Percentiles rank a stretch among this genome's conserved stretches.
These are phyloP conservation scores for Brotula barbata DNA, from an alignment of 2,797 vertebrate species.

Conservation along the genomic window DNA sequence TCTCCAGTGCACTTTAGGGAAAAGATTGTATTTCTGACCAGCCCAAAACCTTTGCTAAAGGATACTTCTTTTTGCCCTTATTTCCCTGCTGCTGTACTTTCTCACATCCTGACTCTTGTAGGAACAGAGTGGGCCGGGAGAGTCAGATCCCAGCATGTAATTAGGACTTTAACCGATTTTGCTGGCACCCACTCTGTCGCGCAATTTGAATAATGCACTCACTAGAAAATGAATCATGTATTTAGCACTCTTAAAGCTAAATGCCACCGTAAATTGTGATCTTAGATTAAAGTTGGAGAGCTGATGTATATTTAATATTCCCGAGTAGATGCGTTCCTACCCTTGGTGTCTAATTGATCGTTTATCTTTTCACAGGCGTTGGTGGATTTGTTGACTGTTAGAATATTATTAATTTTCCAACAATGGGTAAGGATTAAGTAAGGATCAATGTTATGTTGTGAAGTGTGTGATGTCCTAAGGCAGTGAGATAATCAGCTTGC, in stretches of 20 bases:
- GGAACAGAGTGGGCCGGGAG: constrained; percentile 61
- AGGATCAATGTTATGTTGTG: too few species aligned
- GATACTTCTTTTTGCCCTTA: constrained; percentile 17
- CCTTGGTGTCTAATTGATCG: too few species aligned
- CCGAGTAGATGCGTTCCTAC: too few species aligned
- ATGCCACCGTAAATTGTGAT: constrained; percentile 22
- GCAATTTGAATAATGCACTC: constrained; percentile 60
- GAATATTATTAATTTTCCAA: too few species aligned
- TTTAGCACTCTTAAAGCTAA: constrained; percentile 46
- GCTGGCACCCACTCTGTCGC: constrained; percentile 53
- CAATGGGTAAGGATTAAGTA: too few species aligned
- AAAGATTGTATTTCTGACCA: neutral
- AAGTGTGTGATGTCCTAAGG: too few species aligned
- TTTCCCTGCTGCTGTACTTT: constrained; percentile 16
- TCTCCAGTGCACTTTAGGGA: neutral
- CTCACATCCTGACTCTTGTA: constrained; percentile 35
- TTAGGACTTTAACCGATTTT: constrained; percentile 63
- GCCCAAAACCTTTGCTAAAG: constrained; percentile 16
- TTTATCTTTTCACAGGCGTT: too few species aligned
- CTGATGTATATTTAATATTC: too few species aligned
- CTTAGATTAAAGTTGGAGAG: neutral
- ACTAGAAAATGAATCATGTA: constrained; percentile 56
- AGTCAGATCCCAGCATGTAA: constrained; percentile 58
- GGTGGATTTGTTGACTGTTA: too few species aligned
- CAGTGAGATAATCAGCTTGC: too few species aligned